Conservation (phyloP, 2,113 vertebrate species). For the Leuciscus idus region DNA sequence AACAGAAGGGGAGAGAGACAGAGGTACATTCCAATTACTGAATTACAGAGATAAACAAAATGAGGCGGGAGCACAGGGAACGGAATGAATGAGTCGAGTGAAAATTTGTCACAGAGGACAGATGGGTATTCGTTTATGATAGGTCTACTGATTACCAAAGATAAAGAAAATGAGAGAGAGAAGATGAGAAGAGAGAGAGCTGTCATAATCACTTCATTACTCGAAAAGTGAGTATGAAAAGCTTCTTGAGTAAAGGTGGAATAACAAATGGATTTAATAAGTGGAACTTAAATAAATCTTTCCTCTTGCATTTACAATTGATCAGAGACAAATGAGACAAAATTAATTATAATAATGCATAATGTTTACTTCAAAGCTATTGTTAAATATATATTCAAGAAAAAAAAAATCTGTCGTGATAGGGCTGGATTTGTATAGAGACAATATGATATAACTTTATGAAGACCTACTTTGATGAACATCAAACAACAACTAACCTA, state of each 20-base stretch:
- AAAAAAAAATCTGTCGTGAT: background rate
- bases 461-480: background rate
- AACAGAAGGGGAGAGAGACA: conserved; percentile 40
- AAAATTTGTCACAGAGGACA: conserved; percentile 43
- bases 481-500: background rate
- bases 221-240: conserved; percentile 29
- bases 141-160: conserved; percentile 19
- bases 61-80: background rate
- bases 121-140: background rate
- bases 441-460: background rate
- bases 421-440: background rate
- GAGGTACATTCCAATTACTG: conserved; percentile 47
- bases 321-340: background rate
- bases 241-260: background rate
- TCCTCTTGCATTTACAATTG: background rate
- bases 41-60: conserved; percentile 45
- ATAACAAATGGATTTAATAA: background rate
- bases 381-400: background rate
- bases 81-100: background rate
- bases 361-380: background rate
- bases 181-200: conserved; percentile 41
- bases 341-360: background rate
- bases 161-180: conserved; percentile 7
- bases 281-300: background rate
- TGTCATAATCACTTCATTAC: conserved; percentile 39